These are phyloP conservation scores for Enteromius paludinosus DNA, from an alignment of 2,797 vertebrate genomes.

Conservation along the genomic window DNA sequence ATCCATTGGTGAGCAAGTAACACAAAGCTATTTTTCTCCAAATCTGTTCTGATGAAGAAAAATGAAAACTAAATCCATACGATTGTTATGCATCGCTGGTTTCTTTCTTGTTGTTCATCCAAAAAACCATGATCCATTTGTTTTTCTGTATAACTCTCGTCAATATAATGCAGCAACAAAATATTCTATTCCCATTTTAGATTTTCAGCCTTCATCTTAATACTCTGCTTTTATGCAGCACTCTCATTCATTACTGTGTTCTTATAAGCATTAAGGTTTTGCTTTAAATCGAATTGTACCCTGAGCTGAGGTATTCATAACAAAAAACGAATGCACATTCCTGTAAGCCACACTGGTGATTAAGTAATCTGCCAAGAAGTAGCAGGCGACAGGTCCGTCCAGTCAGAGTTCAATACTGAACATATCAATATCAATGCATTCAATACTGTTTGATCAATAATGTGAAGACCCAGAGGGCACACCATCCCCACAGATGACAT, in stretches of 20 bases:
- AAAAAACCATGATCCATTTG: background rate
- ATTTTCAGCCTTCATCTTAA: background rate
- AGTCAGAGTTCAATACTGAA: background rate
- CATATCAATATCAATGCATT: background rate
- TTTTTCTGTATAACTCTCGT: background rate
- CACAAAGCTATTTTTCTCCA: background rate
- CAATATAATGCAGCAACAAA: background rate
- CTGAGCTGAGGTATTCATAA: background rate
- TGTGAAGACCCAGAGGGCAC: background rate
- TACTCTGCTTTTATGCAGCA: constrained; percentile 9
- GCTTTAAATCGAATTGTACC: background rate
- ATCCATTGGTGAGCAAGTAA: background rate
- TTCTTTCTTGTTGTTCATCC: background rate
- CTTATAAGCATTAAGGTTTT: background rate
- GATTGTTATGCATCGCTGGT: background rate
- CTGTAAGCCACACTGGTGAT: background rate
- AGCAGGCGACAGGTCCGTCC: background rate
- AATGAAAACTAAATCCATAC: background rate
- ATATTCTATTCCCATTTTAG: background rate
- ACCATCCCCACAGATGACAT: background rate
- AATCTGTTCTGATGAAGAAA: background rate
- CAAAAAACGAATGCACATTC: constrained; percentile 16
- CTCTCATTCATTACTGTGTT: background rate
- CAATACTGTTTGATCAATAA: background rate
- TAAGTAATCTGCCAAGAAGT: background rate